Evolutionary conservation across 2,113 vertebrate genomes (phyloP).

Genomic region (Accipiter virgatus): DNA sequence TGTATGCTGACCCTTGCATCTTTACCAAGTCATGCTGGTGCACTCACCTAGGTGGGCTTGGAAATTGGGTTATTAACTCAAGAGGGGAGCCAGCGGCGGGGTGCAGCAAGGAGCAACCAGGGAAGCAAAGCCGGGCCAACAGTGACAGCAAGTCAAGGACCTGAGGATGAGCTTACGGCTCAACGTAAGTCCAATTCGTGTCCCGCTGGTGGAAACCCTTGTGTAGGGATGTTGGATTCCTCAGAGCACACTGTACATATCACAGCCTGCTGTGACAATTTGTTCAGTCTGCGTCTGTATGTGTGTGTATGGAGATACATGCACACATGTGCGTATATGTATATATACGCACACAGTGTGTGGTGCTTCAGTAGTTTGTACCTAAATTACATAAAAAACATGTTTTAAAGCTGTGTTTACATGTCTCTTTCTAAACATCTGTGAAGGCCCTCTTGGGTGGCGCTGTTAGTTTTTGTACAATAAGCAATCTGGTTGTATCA

Average conservation of each 20-base stretch:
- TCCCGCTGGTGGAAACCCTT: neutral
- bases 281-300: neutral
- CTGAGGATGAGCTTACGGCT: neutral
- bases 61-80: neutral
- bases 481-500: neutral
- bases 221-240: neutral
- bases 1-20: too few species aligned
- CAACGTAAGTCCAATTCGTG: rapidly evolving
- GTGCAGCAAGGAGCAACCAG: neutral
- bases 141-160: neutral
- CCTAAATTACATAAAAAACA: neutral
- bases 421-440: neutral
- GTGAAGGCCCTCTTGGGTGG: neutral
- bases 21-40: neutral
- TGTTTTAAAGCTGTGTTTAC: slow-evolving; percentile 5
- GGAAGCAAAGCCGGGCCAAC: neutral
- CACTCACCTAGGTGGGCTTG: neutral
- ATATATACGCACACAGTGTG: neutral
- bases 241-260: rapidly evolving
- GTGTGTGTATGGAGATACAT: neutral
- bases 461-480: neutral
- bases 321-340: rapidly evolving
- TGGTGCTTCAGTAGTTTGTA: slow-evolving; percentile 15
- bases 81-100: neutral
- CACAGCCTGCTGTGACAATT: rapidly evolving